phyloP scores from a whole-genome alignment of 2,797 vertebrate species.

The Ctenopoma kingsleyae region DNA sequence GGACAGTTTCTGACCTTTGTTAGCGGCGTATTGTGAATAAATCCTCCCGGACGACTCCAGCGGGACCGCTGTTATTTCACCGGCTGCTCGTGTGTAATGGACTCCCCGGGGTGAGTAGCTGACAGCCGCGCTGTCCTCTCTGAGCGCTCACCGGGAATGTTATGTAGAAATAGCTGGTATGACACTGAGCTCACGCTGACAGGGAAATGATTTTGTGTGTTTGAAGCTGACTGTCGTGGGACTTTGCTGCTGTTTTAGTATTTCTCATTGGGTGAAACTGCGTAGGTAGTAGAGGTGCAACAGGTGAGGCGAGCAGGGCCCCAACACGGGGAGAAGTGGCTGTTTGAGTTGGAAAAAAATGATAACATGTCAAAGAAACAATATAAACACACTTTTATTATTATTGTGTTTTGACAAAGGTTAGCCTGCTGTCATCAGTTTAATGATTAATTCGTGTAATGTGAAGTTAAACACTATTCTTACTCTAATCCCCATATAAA shows the following conservation, averaged over 20 bases:
- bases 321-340: not conserved
- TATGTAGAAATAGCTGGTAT: slow-evolving; percentile 14
- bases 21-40: not conserved
- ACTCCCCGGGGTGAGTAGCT: slow-evolving; percentile 37
- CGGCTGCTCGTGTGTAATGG: not conserved
- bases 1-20: not conserved
- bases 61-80: slow-evolving; percentile 12
- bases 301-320: slow-evolving; percentile 45
- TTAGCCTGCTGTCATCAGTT: not conserved
- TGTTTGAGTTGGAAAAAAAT: no score
- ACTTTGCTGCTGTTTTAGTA: not conserved
- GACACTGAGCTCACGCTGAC: not conserved
- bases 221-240: not conserved
- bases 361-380: no score
- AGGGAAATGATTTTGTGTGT: not conserved
- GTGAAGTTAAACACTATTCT: not conserved
- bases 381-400: not conserved
- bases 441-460: not conserved
- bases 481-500: not conserved
- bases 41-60: not conserved
- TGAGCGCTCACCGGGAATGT: slow-evolving; percentile 13
- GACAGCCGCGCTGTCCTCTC: slow-evolving; percentile 32
- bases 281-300: slow-evolving; percentile 10
- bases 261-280: slow-evolving; percentile 3
- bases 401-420: not conserved